A percentile compares a stretch with the other conserved stretches of the same genome.
Evolutionary conservation across 2,797 vertebrate genomes (phyloP).

Genomic region (Gymnodraco acuticeps): DNA sequence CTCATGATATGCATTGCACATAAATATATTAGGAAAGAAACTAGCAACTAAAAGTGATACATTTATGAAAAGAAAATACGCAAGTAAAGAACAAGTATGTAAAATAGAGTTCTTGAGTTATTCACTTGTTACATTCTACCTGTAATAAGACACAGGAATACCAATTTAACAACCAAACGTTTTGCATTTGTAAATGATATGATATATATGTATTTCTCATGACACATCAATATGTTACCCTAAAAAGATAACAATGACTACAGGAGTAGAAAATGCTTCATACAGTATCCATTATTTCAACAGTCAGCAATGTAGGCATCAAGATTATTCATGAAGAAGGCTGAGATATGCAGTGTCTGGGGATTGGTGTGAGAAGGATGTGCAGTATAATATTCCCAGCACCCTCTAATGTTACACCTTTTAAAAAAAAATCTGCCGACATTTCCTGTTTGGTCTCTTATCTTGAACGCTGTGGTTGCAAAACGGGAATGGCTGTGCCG

Average conservation of each 20-base stretch:
- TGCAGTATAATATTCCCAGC: constrained; percentile 38
- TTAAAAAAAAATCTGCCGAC: constrained; percentile 19
- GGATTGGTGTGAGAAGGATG: constrained; percentile 17
- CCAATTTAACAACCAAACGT: not conserved
- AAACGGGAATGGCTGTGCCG: constrained; percentile 22
- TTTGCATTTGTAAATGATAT: too few species aligned
- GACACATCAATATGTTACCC: not conserved
- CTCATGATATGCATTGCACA: too few species aligned
- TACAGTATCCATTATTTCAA: not conserved
- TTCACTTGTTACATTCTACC: not conserved
- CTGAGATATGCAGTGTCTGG: not conserved
- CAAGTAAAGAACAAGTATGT: too few species aligned
- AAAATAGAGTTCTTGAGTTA: not conserved
- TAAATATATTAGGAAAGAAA: too few species aligned
- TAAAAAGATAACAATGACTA: not conserved
- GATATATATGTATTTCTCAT: not conserved
- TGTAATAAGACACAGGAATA: not conserved
- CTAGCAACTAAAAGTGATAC: too few species aligned
- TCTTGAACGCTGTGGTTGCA: constrained; percentile 31
- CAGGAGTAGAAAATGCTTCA: not conserved
- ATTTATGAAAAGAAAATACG: too few species aligned
- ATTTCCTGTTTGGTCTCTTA: constrained; percentile 36
- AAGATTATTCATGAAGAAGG: not conserved
- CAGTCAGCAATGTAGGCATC: not conserved
- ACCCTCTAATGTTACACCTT: constrained; percentile 48